These are phyloP conservation scores for Torymus auratus DNA, from an alignment of 2,888 invertebrate species.

Conservation along the genomic window DNA sequence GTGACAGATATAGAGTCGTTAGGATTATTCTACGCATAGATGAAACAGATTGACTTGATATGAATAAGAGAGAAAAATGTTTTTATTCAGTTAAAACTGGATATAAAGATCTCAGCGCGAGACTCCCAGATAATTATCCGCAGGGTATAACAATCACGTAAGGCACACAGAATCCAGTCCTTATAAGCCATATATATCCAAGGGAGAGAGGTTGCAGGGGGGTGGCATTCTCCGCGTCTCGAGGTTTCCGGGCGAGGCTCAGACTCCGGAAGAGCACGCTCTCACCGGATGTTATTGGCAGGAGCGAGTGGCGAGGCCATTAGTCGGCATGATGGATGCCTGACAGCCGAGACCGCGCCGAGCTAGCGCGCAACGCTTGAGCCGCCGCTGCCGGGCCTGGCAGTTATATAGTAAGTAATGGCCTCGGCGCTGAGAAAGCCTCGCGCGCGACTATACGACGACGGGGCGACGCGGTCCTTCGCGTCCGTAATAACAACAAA, in stretches of 20 bases:
- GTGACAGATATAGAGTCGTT: too few species aligned
- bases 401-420: slow-evolving; percentile 77
- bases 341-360: slow-evolving; percentile 72
- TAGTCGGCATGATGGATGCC: slow-evolving; percentile 76
- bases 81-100: too few species aligned
- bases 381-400: slow-evolving; percentile 62
- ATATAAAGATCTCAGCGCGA: too few species aligned
- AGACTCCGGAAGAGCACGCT: not conserved
- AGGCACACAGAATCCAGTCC: too few species aligned
- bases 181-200: too few species aligned
- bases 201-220: too few species aligned
- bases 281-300: slow-evolving; percentile 75
- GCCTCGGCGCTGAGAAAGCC: slow-evolving; percentile 75
- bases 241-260: not conserved
- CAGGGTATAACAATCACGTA: too few species aligned
- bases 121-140: too few species aligned
- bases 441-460: slow-evolving; percentile 59
- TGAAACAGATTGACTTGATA: too few species aligned
- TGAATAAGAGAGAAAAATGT: too few species aligned
- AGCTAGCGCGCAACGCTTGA: slow-evolving; percentile 52
- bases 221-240: slow-evolving; percentile 11
- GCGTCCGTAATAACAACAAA: slow-evolving; percentile 74
- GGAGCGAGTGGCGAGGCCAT: slow-evolving; percentile 72
- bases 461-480: slow-evolving; percentile 58
- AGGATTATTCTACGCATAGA: too few species aligned